These are phyloP conservation scores for Nerophis lumbriciformis DNA, from an alignment of 2,113 vertebrate genomes.

Conservation along the genomic window DNA sequence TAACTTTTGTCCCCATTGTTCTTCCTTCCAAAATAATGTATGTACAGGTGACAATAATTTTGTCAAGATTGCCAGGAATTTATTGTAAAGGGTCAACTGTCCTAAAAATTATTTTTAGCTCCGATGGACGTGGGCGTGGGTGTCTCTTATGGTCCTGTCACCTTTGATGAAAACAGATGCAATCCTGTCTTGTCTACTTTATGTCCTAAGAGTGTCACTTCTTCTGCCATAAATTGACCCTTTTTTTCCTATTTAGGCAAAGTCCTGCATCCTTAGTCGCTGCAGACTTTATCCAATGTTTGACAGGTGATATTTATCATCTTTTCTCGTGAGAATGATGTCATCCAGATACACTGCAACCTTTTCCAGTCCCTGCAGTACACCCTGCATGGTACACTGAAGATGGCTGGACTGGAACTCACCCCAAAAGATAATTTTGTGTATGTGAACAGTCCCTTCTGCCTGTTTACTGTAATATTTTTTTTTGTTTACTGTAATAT, in stretches of 20 bases:
- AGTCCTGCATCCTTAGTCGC: conserved; percentile 2
- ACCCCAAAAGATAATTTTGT: too few relatives aligned
- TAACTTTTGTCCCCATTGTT: conserved; percentile 8
- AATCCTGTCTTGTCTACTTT: neutral
- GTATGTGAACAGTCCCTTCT: too few relatives aligned
- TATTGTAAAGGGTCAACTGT: conserved; percentile 15
- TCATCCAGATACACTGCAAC: conserved; percentile 21
- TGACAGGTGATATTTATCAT: neutral
- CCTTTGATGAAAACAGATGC: too few relatives aligned
- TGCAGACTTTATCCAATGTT: neutral
- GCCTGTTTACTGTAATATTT: too few relatives aligned
- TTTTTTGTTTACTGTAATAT: too few relatives aligned
- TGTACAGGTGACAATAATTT: conserved; percentile 13
- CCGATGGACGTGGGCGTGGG: conserved; percentile 1
- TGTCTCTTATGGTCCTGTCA: neutral
- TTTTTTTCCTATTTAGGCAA: too few relatives aligned
- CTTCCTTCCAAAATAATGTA: neutral
- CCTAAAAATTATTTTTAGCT: conserved; percentile 20
- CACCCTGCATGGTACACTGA: neutral
- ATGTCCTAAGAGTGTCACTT: too few relatives aligned
- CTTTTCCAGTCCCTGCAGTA: too few relatives aligned
- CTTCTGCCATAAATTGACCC: too few relatives aligned
- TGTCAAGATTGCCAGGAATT: conserved; percentile 7
- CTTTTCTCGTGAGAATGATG: conserved; percentile 5
- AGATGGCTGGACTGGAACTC: too few relatives aligned